Percentiles rank a stretch among this genome's conserved stretches.
phyloP scores from a whole-genome alignment of 2,888 invertebrate species.

The Cartodere bifasciata region DNA sequence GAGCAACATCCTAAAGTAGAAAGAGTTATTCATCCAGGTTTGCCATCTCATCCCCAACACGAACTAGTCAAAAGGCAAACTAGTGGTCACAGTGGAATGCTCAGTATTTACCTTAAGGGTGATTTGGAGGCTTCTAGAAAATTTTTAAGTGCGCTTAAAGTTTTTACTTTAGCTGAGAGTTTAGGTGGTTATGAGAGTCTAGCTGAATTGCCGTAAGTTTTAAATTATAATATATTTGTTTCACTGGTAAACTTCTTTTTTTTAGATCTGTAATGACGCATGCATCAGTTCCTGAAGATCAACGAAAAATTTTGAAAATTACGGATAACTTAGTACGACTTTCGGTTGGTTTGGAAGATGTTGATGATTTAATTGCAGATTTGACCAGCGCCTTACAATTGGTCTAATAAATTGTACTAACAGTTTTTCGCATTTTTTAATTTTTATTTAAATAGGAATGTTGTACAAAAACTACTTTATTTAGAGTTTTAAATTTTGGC shows the following conservation, averaged over 20 bases:
- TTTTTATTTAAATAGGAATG: no score
- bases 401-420: no score
- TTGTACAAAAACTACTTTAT: no score
- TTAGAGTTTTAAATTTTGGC: no score
- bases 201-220: slow-evolving; percentile 81
- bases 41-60: slow-evolving; percentile 79
- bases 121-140: slow-evolving; percentile 55
- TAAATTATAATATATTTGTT: slow-evolving; percentile 1
- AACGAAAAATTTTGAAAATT: slow-evolving; percentile 60
- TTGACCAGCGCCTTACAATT: slow-evolving; percentile 71
- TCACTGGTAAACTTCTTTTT: slow-evolving; percentile 17
- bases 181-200: slow-evolving; percentile 92
- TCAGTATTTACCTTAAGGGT: slow-evolving; percentile 79
- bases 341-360: slow-evolving; percentile 77
- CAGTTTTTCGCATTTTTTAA: no score
- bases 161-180: slow-evolving; percentile 85
- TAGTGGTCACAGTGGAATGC: slow-evolving; percentile 82
- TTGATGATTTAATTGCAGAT: slow-evolving; percentile 68
- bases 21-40: slow-evolving; percentile 73
- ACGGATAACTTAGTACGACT: slow-evolving; percentile 69
- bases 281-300: slow-evolving; percentile 71
- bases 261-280: slow-evolving; percentile 86
- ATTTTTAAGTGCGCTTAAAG: slow-evolving; percentile 62
- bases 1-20: slow-evolving; percentile 66
- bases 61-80: slow-evolving; percentile 66